Evolutionary conservation across 2,888 invertebrate genomes (phyloP), one percentile per base, ranked within the genome.

Genomic region (Catocala fraxini): DNA sequence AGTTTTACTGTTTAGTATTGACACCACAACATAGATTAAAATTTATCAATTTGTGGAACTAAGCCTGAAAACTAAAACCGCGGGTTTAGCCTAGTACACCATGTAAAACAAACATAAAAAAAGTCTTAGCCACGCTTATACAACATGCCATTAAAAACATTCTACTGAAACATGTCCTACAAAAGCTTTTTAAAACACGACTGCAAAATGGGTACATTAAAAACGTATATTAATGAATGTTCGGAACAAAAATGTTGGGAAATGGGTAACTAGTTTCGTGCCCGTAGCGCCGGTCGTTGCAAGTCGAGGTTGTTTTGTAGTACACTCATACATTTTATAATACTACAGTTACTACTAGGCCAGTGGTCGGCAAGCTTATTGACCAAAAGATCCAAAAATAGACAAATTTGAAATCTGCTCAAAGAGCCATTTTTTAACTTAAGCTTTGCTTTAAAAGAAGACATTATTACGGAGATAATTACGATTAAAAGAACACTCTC

Each of bases 181-280:
- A 48, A 56, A 55, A 56, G 48, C 48, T 41, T 56, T 56, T 56
- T 56, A 56, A 39, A 56, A 34, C 48, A 15, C 39, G 48, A 48
- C 11, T n/a, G 35, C 47, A 25, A 33, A 56, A 56, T 48, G 48
- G 5, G 12, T 41, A 56, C 48, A 56, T 56, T 55, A 55, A 35
- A 51, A 47, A 47, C 39, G 9, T 42, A 52, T 43, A 52, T 47
- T 56, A 48, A 48, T 48, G 34, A 53, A 53, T 45, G 53, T 53
- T 33, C 45, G 12, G n/a, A 42, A 42, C 35, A 13, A 51, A 51
- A 35, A 25, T 25, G 25, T 5, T 25, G 25, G 33, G 13, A 51
- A 6, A 51, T 35, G 6, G 35, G 34, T 51, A 35, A 51, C 51
- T 35, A 51, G 35, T 35, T 51, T 35, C 12, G 25, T 51, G 9